Evolutionary conservation across 2,113 vertebrate genomes (phyloP).

Genomic region (Columbina picui): DNA sequence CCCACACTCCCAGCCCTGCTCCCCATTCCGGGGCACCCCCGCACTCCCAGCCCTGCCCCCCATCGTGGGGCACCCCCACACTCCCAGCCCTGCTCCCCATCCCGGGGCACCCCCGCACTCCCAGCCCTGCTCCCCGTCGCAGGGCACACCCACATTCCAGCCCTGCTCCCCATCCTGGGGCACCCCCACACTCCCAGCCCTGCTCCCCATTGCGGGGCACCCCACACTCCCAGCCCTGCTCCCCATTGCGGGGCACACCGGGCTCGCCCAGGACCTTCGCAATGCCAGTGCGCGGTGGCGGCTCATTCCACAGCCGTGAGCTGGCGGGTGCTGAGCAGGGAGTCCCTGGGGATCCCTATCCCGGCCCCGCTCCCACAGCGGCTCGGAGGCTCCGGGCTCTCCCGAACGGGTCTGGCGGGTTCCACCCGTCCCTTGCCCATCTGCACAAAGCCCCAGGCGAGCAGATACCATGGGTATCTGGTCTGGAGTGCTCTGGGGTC

Average conservation of each 20-base stretch:
- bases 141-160: too few relatives aligned
- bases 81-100: too few relatives aligned
- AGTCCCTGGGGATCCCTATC: neutral
- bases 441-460: neutral
- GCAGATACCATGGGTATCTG: neutral
- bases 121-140: too few relatives aligned
- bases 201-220: too few relatives aligned
- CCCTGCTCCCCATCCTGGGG: too few relatives aligned
- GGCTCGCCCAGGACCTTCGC: fast-evolving
- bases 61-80: too few relatives aligned
- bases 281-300: neutral
- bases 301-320: neutral
- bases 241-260: too few relatives aligned
- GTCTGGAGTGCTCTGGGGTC: neutral
- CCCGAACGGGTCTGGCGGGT: neutral
- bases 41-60: too few relatives aligned
- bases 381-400: neutral
- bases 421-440: fast-evolving
- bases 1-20: too few relatives aligned
- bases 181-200: too few relatives aligned
- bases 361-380: fast-evolving
- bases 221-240: neutral
- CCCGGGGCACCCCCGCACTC: too few relatives aligned
- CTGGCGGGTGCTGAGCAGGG: neutral
- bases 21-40: too few relatives aligned